These are phyloP conservation scores for Periparus ater DNA, from an alignment of 2,797 vertebrate genomes.

Conservation along the genomic window DNA sequence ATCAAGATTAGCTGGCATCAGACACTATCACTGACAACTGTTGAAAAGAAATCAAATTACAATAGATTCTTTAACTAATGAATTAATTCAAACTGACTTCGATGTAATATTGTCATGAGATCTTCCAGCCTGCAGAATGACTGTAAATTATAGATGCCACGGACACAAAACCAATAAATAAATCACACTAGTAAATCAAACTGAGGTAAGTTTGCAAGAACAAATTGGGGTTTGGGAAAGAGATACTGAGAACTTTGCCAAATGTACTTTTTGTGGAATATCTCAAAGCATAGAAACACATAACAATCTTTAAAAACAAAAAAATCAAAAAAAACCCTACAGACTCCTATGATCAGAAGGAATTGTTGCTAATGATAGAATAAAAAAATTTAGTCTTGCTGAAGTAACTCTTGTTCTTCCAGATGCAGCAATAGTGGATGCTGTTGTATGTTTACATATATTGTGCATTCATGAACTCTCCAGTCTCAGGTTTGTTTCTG, in stretches of 20 bases:
- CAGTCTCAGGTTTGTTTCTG: not conserved
- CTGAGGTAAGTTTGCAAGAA: not conserved
- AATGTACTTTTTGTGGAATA: not conserved
- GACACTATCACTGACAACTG: not conserved
- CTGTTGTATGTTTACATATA: not conserved
- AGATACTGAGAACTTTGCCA: not conserved
- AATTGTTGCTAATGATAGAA: not conserved
- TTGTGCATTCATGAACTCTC: not conserved
- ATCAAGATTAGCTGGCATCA: constrained; percentile 57
- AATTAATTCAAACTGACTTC: constrained; percentile 30
- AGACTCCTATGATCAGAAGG: not conserved
- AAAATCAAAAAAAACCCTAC: not conserved
- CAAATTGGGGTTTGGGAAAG: not conserved
- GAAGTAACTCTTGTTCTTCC: not conserved
- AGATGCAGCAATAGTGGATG: not conserved
- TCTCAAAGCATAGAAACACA: not conserved
- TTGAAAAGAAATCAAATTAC: constrained; percentile 41
- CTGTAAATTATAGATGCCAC: not conserved
- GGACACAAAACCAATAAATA: not conserved
- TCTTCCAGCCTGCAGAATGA: not conserved
- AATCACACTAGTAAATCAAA: not conserved
- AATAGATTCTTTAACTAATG: constrained; percentile 35
- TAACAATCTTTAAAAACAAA: not conserved
- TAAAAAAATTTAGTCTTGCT: not conserved
- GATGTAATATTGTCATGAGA: not conserved